phyloP scores from a whole-genome alignment of 2,888 invertebrate species.

The Tipula unca region DNA sequence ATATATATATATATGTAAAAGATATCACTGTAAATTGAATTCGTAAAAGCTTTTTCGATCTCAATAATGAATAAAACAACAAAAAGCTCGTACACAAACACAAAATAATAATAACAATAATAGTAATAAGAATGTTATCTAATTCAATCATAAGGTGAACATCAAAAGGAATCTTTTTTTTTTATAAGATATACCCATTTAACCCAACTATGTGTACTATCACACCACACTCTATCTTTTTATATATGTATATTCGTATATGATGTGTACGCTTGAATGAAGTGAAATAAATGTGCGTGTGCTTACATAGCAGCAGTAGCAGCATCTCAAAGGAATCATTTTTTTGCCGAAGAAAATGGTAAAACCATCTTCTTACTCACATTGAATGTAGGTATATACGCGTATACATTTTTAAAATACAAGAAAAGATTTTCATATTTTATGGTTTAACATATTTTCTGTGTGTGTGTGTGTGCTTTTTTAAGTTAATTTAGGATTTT shows the following conservation, averaged over 20 bases:
- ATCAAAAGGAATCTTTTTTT: background rate
- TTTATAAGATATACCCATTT: constrained; percentile 1
- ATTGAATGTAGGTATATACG: background rate
- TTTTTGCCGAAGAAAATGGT: background rate
- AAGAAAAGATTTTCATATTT: background rate
- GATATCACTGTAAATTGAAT: background rate
- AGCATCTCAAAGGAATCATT: background rate
- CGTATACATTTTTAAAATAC: background rate
- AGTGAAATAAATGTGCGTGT: background rate
- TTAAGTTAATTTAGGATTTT: background rate
- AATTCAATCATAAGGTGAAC: background rate
- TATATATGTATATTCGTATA: background rate
- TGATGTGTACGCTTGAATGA: background rate
- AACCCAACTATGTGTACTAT: background rate
- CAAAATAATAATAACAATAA: background rate
- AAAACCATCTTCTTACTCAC: background rate
- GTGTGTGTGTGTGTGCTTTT: background rate
- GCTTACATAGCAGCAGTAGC: background rate
- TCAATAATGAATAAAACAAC: background rate
- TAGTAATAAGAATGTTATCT: background rate
- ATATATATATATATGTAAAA: background rate
- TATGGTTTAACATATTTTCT: background rate
- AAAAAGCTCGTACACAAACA: background rate
- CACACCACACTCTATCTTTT: background rate
- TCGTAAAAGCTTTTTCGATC: background rate